These are phyloP conservation scores for Nasonia vitripennis DNA, from an alignment of 1,140 invertebrate species.

Conservation along the genomic window DNA sequence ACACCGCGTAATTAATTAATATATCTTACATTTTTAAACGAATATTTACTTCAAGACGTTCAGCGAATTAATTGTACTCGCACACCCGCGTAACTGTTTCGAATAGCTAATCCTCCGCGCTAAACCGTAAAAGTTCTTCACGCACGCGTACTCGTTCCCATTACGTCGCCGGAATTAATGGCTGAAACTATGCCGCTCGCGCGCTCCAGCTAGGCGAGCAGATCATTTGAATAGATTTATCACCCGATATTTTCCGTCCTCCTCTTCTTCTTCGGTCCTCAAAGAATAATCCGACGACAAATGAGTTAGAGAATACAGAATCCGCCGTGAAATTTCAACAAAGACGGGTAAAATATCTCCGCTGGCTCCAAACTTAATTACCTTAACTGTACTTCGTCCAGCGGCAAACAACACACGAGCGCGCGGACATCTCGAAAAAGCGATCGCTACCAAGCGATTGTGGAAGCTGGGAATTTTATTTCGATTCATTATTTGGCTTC, in stretches of 20 bases:
- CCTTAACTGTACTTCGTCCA: conserved; percentile 32
- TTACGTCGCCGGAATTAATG: neutral
- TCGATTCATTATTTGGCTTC: conserved; percentile 24
- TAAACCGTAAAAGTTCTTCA: neutral
- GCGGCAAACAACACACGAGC: neutral
- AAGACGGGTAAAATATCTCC: conserved; percentile 34
- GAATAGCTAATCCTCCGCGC: neutral
- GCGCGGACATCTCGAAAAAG: neutral
- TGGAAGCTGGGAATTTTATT: conserved; percentile 28
- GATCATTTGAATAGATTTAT: conserved; percentile 31
- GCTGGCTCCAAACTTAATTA: conserved; percentile 26
- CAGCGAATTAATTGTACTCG: neutral
- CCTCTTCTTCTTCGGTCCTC: neutral
- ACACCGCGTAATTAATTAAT: too few species aligned
- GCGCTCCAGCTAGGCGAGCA: neutral
- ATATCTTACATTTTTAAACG: too few species aligned
- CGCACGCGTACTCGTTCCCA: neutral
- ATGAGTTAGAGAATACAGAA: neutral
- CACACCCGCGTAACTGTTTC: neutral
- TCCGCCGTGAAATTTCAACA: conserved; percentile 21
- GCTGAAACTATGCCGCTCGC: neutral
- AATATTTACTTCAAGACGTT: too few species aligned
- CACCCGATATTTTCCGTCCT: neutral
- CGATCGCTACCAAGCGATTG: conserved; percentile 35
- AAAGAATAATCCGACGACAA: conserved; percentile 3